A percentile compares a stretch with the other conserved stretches of the same genome.
phyloP scores from a whole-genome alignment of 2,797 vertebrate species.

The Chromis chromis region DNA sequence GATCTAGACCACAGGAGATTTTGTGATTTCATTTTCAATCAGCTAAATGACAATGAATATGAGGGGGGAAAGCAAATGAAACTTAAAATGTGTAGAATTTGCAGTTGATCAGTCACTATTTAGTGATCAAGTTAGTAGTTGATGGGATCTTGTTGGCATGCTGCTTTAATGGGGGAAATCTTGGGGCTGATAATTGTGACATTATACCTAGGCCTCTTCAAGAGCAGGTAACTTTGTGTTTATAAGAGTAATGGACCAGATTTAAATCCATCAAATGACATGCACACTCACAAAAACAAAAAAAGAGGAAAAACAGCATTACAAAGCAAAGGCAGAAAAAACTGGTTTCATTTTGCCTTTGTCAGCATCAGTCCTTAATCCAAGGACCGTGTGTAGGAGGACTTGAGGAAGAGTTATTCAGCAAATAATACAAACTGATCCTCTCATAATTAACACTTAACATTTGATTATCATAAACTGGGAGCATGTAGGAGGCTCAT shows the following conservation, averaged over 20 bases:
- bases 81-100: neutral
- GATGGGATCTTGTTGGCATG: slow-evolving; percentile 33
- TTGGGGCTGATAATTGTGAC: slow-evolving; percentile 6
- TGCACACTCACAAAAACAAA: slow-evolving; percentile 47
- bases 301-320: neutral
- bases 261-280: slow-evolving; percentile 45
- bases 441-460: slow-evolving; percentile 5
- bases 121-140: slow-evolving; percentile 47
- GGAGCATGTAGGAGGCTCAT: slow-evolving; percentile 13
- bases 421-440: neutral
- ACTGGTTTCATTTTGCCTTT: slow-evolving; percentile 15
- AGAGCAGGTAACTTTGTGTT: slow-evolving; percentile 5
- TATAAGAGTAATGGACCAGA: slow-evolving; percentile 15
- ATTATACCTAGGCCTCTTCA: neutral
- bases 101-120: neutral
- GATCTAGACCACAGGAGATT: neutral
- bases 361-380: neutral
- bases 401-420: slow-evolving; percentile 28
- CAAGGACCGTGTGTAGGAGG: slow-evolving; percentile 6
- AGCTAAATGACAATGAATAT: neutral
- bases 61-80: neutral
- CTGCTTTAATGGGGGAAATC: slow-evolving; percentile 30
- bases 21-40: neutral
- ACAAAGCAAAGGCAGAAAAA: slow-evolving; percentile 46
- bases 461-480: slow-evolving; percentile 17